Conservation (phyloP, 37 sponge, comb jelly and placozoan species). For the Sycon ciliatum region DNA sequence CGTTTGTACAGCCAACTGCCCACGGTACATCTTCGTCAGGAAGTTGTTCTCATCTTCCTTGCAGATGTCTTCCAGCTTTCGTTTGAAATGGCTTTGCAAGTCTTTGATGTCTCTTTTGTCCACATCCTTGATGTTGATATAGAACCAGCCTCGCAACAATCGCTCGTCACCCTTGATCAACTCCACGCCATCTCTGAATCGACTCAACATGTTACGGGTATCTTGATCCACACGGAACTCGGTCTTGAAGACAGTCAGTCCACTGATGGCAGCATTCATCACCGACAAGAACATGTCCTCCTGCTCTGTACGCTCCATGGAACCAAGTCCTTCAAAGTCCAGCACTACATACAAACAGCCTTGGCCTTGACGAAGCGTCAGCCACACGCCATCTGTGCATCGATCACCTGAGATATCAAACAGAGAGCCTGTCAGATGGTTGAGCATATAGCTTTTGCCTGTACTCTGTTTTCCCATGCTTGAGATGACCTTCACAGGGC, state of each 20-base stretch:
- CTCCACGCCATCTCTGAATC: background rate
- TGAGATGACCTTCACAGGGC: background rate
- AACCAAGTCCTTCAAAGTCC: conserved; percentile 10
- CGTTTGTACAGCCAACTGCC: background rate
- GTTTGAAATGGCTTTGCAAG: background rate
- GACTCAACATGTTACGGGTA: background rate
- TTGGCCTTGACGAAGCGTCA: background rate
- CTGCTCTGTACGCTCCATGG: background rate
- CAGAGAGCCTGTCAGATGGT: background rate
- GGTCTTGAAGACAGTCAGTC: conserved; percentile 2
- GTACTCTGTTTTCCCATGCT: background rate
- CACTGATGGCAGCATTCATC: background rate
- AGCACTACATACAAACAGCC: background rate
- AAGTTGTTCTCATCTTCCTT: background rate
- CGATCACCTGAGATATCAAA: conserved; percentile 1
- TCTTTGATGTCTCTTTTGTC: background rate
- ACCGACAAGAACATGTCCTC: conserved; percentile 1
- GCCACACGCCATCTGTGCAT: conserved; percentile 9
- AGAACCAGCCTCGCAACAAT: background rate
- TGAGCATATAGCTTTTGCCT: background rate
- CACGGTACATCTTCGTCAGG: background rate
- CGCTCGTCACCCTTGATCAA: background rate
- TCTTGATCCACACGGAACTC: background rate
- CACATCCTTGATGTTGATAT: background rate
- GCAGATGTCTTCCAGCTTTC: background rate